Base-by-base conservation (phyloP, 2,797 vertebrate genomes). In the Acanthopagrus latus region DNA sequence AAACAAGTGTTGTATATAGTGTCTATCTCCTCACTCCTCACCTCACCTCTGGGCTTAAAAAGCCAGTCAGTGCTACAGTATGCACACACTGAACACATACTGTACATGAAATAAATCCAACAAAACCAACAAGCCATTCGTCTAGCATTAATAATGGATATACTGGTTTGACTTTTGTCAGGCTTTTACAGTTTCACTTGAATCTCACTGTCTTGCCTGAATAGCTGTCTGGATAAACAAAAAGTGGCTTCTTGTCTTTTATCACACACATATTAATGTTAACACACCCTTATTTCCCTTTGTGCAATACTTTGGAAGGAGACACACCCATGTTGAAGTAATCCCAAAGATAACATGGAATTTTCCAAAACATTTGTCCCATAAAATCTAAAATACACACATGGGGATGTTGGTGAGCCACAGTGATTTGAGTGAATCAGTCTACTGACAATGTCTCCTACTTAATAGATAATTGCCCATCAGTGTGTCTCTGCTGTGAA, bases 221-320 rank as follows among this genome's bases (percentile, higher is more conserved):
- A 50, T 25, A 23, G 10, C 10, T 33, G 14, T 59, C 25, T 54
- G 2, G 46, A 9, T 21, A 38, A 25, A 55, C 16, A 58, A 63
- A 38, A 41, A n/a, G 57, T 41, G 71, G 0, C 44, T 60, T 46
- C 55, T n/a, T 4, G 3, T 59, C 20, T 27, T 75, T 69, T 47
- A 72, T 67, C 13, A 21, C n/a, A 48, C 25, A 78, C 52, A 50
- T 41, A 13, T n/a, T 71, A 23, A 73, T n/a, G 9, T 14, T 46
- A 72, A 85, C 84, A 88, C 83, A 47, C 87, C 84, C 66, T 84
- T 23, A 47, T 72, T 77, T 46, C 11, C 29, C 16, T 81, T 84
- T 81, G 63, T 64, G 3, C 14, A 58, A 50, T 50, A 33, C 29
- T 47, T 18, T 65, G 64, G 27, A 51, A 54, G 1, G 41, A 23